These are phyloP conservation scores for Chaitophorus viminalis DNA, from an alignment of 2,888 invertebrate genomes.

Conservation along the genomic window DNA sequence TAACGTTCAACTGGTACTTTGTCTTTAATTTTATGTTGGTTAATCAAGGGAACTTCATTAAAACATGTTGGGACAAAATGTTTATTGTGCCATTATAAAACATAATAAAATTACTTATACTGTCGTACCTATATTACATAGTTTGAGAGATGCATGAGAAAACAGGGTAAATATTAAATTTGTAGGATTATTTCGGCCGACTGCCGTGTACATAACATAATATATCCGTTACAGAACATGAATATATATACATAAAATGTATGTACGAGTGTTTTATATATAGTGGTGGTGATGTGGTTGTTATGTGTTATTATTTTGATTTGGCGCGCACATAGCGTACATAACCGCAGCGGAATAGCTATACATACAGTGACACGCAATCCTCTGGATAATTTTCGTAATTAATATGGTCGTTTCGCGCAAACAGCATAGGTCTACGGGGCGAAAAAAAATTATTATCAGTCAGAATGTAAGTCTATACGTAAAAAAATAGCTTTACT, in stretches of 20 bases:
- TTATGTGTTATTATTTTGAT: slow-evolving; percentile 37
- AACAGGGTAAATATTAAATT: background rate
- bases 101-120: too few relatives aligned
- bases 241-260: background rate
- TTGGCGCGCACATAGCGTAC: slow-evolving; percentile 4
- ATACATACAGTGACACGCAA: slow-evolving; percentile 34
- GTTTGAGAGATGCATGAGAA: too few relatives aligned
- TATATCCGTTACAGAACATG: background rate
- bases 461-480: background rate
- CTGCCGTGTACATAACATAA: background rate
- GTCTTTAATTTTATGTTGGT: too few relatives aligned
- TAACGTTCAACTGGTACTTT: too few relatives aligned
- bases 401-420: slow-evolving; percentile 31
- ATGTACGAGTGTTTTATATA: background rate
- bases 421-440: background rate
- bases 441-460: background rate
- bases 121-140: too few relatives aligned
- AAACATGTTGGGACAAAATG: too few relatives aligned
- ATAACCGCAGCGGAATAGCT: background rate
- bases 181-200: background rate
- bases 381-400: slow-evolving; percentile 39
- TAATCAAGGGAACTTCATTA: too few relatives aligned
- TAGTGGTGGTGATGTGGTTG: slow-evolving; percentile 1
- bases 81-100: too few relatives aligned
- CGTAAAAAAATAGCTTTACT: background rate